Conservation (phyloP, 2,113 vertebrate species). For the Pituophis catenifer region DNA sequence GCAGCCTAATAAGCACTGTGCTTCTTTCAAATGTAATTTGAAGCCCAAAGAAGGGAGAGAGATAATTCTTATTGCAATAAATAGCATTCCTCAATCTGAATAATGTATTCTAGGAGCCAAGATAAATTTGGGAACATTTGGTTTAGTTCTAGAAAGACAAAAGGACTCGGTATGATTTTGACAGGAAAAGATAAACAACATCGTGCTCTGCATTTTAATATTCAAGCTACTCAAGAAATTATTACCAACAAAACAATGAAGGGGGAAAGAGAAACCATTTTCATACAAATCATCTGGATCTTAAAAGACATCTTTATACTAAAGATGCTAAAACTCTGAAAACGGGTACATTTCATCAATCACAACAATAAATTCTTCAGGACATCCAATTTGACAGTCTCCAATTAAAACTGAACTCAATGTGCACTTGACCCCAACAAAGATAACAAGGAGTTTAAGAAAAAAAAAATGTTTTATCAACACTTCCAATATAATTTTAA, state of each 20-base stretch:
- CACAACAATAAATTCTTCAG: background rate
- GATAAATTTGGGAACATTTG: background rate
- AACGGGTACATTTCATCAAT: slow-evolving; percentile 12
- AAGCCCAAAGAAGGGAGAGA: background rate
- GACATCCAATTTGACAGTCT: background rate
- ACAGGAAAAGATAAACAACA: slow-evolving; percentile 61
- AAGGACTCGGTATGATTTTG: slow-evolving; percentile 47
- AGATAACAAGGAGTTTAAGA: background rate
- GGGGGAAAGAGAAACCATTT: slow-evolving; percentile 11
- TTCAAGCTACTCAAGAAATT: slow-evolving; percentile 40
- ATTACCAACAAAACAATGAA: slow-evolving; percentile 37
- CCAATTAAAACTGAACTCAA: too few relatives aligned
- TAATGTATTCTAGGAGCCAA: slow-evolving; percentile 21
- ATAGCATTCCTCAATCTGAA: background rate
- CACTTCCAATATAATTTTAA: background rate
- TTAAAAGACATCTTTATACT: slow-evolving; percentile 32
- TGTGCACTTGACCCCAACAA: background rate
- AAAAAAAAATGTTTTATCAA: background rate
- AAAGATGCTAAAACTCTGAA: slow-evolving; percentile 1
- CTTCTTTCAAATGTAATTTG: background rate
- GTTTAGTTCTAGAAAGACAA: slow-evolving; percentile 15
- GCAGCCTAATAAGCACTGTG: background rate
- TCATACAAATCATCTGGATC: slow-evolving; percentile 28
- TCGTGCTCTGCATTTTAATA: slow-evolving; percentile 56
- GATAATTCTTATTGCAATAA: slow-evolving; percentile 11